A percentile compares a stretch with the other conserved stretches of the same genome.
phyloP scores from a whole-genome alignment of 2,797 vertebrate species.

The Halcyon chelicuti region DNA sequence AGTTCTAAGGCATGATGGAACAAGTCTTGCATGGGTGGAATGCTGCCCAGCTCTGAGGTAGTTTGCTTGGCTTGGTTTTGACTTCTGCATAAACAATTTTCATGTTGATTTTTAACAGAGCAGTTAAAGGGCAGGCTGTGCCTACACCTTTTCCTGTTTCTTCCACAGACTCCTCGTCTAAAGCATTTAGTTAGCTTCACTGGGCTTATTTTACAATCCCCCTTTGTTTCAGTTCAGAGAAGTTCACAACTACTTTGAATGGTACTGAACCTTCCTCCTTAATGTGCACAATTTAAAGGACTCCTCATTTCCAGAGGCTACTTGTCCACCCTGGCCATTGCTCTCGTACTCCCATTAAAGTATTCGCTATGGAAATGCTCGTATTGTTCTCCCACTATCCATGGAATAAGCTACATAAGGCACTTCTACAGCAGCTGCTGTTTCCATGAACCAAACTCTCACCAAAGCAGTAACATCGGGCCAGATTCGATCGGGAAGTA shows the following conservation, averaged over 20 bases:
- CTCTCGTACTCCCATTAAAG: background rate
- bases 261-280: background rate
- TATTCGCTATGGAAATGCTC: background rate
- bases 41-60: slow-evolving; percentile 8
- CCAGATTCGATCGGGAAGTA: background rate
- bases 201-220: background rate
- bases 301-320: background rate
- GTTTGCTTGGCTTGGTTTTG: slow-evolving; percentile 23
- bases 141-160: background rate
- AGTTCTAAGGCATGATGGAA: background rate
- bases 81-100: background rate
- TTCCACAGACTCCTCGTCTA: background rate
- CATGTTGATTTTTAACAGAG: background rate
- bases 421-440: background rate
- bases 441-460: background rate
- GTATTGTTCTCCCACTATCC: background rate
- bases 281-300: background rate
- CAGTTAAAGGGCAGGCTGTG: background rate
- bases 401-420: background rate
- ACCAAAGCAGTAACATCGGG: background rate
- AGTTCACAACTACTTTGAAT: background rate
- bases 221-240: background rate
- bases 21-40: background rate
- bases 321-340: background rate
- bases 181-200: background rate